phyloP scores from a whole-genome alignment of 92 coral and sea anemone genomes.

The Porites evermanni region DNA sequence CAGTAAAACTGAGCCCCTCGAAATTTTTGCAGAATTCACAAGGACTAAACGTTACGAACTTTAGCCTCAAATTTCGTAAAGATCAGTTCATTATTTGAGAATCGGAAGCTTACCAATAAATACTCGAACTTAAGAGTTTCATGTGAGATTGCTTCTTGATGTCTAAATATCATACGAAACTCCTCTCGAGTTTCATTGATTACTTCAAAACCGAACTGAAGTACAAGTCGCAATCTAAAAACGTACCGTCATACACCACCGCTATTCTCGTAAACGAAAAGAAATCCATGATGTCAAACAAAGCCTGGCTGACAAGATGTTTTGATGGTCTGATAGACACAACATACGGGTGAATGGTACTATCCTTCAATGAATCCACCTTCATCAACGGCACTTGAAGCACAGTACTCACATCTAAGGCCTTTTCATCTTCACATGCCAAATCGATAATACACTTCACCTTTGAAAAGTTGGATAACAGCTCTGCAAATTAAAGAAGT shows the following conservation, averaged over 20 bases:
- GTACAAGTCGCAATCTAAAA: not conserved
- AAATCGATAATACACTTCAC: constrained; percentile 67
- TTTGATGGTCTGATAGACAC: constrained; percentile 77
- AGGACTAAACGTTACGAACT: too few species aligned
- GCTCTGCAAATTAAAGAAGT: constrained; percentile 10
- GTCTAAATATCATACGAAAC: too few species aligned
- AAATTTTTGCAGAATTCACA: too few species aligned
- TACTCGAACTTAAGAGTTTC: too few species aligned
- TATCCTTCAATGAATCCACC: constrained; percentile 45
- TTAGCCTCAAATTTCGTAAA: too few species aligned
- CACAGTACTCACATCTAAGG: constrained; percentile 62
- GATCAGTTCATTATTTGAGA: too few species aligned
- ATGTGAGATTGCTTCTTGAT: too few species aligned
- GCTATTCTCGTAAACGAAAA: constrained; percentile 66
- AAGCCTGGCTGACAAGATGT: constrained; percentile 60
- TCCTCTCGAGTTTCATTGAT: too few species aligned
- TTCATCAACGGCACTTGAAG: constrained; percentile 72
- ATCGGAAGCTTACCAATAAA: too few species aligned
- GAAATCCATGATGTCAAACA: constrained; percentile 68
- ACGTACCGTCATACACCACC: constrained; percentile 83
- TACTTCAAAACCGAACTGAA: not conserved
- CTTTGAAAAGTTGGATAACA: constrained; percentile 15
- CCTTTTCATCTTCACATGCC: constrained; percentile 64
- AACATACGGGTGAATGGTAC: constrained; percentile 30
- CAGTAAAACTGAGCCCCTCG: too few species aligned